phyloP scores from a whole-genome alignment of 1,140 invertebrate genomes.

The Heliconius congener region DNA sequence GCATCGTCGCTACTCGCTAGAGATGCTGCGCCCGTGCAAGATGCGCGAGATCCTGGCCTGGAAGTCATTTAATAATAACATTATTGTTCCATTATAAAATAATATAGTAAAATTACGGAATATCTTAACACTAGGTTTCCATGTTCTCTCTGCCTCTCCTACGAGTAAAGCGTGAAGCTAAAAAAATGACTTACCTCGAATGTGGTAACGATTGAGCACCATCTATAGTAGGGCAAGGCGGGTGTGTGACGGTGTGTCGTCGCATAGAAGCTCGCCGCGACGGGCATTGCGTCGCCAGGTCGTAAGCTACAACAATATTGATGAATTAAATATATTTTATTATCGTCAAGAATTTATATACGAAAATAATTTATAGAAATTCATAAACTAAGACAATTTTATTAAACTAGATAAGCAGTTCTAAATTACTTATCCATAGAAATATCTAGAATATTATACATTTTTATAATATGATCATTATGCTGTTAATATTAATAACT shows the following conservation, averaged over 20 bases:
- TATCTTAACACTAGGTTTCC: too few species aligned
- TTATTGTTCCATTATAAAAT: background rate
- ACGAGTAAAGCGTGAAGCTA: background rate
- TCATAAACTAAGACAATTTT: background rate
- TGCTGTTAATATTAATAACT: background rate
- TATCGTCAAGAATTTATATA: background rate
- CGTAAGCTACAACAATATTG: slow-evolving; percentile 84
- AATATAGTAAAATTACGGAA: too few species aligned
- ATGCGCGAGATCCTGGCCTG: slow-evolving; percentile 77
- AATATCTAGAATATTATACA: background rate
- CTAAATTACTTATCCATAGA: background rate
- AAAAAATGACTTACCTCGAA: slow-evolving; percentile 80
- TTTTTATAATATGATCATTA: background rate
- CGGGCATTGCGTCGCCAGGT: slow-evolving; percentile 90
- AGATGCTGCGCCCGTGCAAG: slow-evolving; percentile 69
- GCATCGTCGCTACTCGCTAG: slow-evolving; percentile 71
- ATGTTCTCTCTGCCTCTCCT: too few species aligned
- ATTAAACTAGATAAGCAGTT: background rate
- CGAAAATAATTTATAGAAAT: background rate
- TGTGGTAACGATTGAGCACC: slow-evolving; percentile 86
- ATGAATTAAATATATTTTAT: background rate
- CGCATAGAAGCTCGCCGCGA: slow-evolving; percentile 85
- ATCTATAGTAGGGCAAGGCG: slow-evolving; percentile 73
- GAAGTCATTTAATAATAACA: background rate
- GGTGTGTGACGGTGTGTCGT: slow-evolving; percentile 86